Conservation (phyloP, 2,797 vertebrate species). For the Platyrinchus mystaceus region DNA sequence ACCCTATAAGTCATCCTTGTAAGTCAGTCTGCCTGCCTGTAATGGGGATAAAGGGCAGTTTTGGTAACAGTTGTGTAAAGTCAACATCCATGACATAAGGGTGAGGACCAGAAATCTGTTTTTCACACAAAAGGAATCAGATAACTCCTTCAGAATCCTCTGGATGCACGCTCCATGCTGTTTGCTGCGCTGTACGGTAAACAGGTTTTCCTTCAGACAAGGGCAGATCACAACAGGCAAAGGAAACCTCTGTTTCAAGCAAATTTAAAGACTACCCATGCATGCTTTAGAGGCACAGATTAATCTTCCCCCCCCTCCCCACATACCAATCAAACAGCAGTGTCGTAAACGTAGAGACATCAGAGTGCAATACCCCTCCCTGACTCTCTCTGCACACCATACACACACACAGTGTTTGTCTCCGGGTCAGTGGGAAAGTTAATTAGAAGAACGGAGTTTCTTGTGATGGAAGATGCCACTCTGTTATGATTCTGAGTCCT, state of each 20-base stretch:
- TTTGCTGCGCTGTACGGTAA: neutral
- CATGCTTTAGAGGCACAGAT: slow-evolving; percentile 84
- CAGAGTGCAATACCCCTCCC: slow-evolving; percentile 47
- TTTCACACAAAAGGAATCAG: neutral
- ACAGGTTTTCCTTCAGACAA: slow-evolving; percentile 42
- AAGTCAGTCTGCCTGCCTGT: neutral
- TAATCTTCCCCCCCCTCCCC: neutral
- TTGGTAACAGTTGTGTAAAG: neutral
- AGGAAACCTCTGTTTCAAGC: slow-evolving; percentile 45
- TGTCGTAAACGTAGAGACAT: slow-evolving; percentile 65
- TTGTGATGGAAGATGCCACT: slow-evolving; percentile 72
- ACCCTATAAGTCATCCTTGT: neutral
- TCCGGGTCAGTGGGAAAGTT: slow-evolving; percentile 88
- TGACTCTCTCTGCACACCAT: neutral
- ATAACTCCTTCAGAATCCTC: neutral
- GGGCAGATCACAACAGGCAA: slow-evolving; percentile 1
- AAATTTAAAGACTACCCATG: slow-evolving; percentile 85
- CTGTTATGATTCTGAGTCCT: slow-evolving; percentile 73
- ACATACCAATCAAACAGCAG: slow-evolving; percentile 77
- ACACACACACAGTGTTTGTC: slow-evolving; percentile 73
- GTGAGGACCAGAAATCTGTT: neutral
- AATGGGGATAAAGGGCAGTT: neutral
- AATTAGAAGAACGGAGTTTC: slow-evolving; percentile 83
- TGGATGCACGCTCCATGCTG: neutral
- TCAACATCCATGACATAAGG: neutral